A percentile compares a stretch with the other conserved stretches of the same genome.
These are phyloP conservation scores for Neogale vison DNA, from an alignment of 2,113 vertebrate species.

Conservation along the genomic window DNA sequence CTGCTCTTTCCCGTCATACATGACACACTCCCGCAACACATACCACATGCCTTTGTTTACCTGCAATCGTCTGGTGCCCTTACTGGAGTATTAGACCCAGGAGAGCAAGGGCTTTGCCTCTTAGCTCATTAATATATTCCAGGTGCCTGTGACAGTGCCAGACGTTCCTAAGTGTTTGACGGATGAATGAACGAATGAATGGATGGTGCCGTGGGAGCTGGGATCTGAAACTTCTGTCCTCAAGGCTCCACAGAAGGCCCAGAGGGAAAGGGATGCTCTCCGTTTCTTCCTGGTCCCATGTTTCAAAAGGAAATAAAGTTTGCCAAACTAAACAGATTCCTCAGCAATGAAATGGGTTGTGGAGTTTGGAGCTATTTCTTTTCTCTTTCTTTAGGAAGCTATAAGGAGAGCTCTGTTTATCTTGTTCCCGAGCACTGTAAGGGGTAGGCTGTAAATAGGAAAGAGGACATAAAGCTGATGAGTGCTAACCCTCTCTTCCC, in stretches of 20 bases:
- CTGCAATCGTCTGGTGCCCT: not conserved
- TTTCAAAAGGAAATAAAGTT: not conserved
- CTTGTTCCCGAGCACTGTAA: conserved; percentile 78
- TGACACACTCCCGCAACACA: not conserved
- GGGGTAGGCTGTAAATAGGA: conserved; percentile 84
- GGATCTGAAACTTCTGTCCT: not conserved
- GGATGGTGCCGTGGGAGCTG: not conserved
- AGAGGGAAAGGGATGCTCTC: not conserved
- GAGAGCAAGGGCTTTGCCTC: not conserved
- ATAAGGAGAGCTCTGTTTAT: conserved; percentile 63
- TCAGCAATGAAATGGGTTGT: not conserved
- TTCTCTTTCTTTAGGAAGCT: conserved; percentile 68
- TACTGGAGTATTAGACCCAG: not conserved
- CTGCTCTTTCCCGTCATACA: not conserved
- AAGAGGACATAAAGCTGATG: conserved; percentile 82
- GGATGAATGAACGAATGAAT: not conserved
- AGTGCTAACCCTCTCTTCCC: conserved; percentile 80
- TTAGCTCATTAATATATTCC: not conserved
- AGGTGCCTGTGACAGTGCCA: not conserved
- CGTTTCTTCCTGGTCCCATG: not conserved
- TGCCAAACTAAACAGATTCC: not conserved
- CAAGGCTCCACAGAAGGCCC: fast-evolving
- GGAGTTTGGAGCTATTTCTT: not conserved
- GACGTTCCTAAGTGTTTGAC: not conserved
- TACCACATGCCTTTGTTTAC: fast-evolving